Conservation (phyloP, 2,888 invertebrate species). For the Volucella inflata region DNA sequence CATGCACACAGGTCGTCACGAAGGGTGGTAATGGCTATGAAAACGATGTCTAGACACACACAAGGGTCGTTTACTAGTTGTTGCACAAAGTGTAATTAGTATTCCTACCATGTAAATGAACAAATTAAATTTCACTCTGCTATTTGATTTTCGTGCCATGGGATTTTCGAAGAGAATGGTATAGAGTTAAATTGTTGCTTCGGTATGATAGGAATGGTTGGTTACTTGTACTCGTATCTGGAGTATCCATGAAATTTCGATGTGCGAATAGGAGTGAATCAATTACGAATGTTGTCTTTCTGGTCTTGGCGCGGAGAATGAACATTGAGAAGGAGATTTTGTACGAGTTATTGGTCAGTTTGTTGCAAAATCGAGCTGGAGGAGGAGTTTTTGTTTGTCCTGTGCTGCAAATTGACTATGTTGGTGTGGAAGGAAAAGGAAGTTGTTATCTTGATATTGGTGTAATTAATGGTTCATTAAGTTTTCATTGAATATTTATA, state of each 20-base stretch:
- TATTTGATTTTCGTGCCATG: slow-evolving; percentile 66
- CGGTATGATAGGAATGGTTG: not conserved
- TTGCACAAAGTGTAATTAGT: slow-evolving; percentile 73
- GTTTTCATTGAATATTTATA: not conserved
- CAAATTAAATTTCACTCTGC: slow-evolving; percentile 70
- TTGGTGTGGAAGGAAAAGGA: not conserved
- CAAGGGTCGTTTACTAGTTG: slow-evolving; percentile 62
- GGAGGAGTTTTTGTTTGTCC: not conserved
- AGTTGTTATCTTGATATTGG: not conserved
- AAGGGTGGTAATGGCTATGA: slow-evolving; percentile 23
- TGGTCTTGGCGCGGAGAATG: slow-evolving; percentile 23
- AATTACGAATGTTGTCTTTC: slow-evolving; percentile 60
- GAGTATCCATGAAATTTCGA: not conserved
- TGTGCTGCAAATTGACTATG: slow-evolving; percentile 7
- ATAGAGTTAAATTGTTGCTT: slow-evolving; percentile 60
- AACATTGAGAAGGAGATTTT: slow-evolving; percentile 25
- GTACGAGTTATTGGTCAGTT: slow-evolving; percentile 48
- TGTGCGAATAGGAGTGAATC: slow-evolving; percentile 48
- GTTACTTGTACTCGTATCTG: not conserved
- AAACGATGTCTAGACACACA: slow-evolving; percentile 61
- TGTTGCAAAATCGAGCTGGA: slow-evolving; percentile 34
- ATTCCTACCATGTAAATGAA: slow-evolving; percentile 73
- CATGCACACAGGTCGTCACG: slow-evolving; percentile 20
- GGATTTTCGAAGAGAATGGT: not conserved
- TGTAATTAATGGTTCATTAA: not conserved